These are phyloP conservation scores for Calephelis virginiensis DNA, from an alignment of 1,140 invertebrate genomes.

Conservation along the genomic window DNA sequence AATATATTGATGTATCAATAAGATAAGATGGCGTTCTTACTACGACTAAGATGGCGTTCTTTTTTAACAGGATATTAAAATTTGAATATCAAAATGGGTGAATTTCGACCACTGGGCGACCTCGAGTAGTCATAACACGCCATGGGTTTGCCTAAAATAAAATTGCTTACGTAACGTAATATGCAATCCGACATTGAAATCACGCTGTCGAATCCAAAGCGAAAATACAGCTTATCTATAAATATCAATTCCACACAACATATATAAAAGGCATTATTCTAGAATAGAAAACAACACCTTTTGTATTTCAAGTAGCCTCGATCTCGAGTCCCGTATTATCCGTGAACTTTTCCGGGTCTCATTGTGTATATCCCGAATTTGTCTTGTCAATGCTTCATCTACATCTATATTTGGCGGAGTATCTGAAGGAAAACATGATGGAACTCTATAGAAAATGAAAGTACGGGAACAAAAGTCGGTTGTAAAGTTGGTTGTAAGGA, in stretches of 20 bases:
- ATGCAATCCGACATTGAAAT: too few relatives aligned
- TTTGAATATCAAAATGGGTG: too few relatives aligned
- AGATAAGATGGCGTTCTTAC: too few relatives aligned
- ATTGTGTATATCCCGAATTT: constrained; percentile 54
- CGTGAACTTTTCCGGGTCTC: constrained; percentile 53
- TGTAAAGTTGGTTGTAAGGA: not conserved
- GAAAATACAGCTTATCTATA: not conserved
- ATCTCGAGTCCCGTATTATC: constrained; percentile 52
- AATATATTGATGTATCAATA: too few relatives aligned
- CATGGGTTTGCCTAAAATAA: too few relatives aligned
- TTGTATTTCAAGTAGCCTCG: constrained; percentile 55
- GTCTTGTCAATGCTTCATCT: constrained; percentile 39
- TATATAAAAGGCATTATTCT: not conserved
- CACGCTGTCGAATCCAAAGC: not conserved
- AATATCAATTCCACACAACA: not conserved
- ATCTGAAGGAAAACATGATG: constrained; percentile 28
- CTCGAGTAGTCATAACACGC: too few relatives aligned
- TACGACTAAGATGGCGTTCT: too few relatives aligned
- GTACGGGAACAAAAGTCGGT: not conserved
- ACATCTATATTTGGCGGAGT: constrained; percentile 34
- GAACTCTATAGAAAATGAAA: constrained; percentile 7
- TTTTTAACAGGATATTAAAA: too few relatives aligned
- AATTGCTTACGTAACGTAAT: too few relatives aligned
- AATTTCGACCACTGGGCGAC: too few relatives aligned
- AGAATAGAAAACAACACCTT: constrained; percentile 38